Evolutionary conservation across 2,797 vertebrate species (phyloP).

Genomic region (Phoeniculus purpureus): DNA sequence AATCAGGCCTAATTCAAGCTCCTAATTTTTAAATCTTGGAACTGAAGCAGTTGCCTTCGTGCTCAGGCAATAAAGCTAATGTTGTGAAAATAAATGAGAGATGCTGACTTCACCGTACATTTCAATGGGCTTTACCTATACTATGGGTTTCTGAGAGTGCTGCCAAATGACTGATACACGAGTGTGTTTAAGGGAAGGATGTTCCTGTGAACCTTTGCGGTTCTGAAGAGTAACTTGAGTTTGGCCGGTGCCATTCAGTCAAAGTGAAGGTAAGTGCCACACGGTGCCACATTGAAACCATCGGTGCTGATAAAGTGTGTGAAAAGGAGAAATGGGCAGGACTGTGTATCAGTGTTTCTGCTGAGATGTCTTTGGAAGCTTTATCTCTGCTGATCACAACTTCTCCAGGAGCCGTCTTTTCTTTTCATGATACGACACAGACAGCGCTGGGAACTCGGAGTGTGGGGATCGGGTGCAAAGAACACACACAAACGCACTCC

Average conservation of each 20-base stretch:
- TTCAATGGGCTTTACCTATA: slow-evolving; percentile 7
- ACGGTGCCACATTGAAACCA: neutral
- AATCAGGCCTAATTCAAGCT: slow-evolving; percentile 39
- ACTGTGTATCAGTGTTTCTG: neutral
- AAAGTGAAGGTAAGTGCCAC: neutral
- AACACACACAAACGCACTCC: accelerated
- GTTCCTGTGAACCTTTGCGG: neutral
- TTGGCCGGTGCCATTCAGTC: neutral
- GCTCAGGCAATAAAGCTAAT: slow-evolving; percentile 17
- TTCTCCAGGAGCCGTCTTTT: neutral
- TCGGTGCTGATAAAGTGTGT: accelerated
- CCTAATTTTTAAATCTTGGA: slow-evolving; percentile 38
- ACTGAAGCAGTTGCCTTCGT: neutral
- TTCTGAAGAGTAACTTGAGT: neutral
- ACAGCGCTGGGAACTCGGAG: neutral
- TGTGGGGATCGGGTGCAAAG: neutral
- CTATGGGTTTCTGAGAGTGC: neutral
- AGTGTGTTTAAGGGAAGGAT: neutral
- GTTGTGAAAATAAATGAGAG: slow-evolving; percentile 7
- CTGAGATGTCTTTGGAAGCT: neutral
- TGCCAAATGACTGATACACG: neutral
- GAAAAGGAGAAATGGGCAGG: neutral
- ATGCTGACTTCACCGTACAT: neutral
- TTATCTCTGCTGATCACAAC: neutral
- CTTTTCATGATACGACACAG: neutral